These are phyloP conservation scores for Capitulum mitella DNA, from an alignment of 2,888 invertebrate genomes.

Conservation along the genomic window DNA sequence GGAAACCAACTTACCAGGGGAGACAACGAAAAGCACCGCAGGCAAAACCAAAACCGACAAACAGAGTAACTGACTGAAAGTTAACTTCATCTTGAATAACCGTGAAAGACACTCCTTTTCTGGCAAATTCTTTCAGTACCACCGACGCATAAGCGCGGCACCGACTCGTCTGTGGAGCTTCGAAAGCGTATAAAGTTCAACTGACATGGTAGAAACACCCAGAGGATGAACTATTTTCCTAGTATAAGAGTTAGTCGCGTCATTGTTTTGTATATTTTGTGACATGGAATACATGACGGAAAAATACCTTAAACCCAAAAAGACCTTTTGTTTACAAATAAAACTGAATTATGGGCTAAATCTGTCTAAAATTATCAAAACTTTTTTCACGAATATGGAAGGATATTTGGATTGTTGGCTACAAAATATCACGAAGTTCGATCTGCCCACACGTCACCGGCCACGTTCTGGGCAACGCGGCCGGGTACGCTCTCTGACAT, in stretches of 20 bases:
- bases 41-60: neutral
- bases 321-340: neutral
- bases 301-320: too few relatives aligned
- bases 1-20: neutral
- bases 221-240: neutral
- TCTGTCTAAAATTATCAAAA: neutral
- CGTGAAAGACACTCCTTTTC: neutral
- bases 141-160: neutral
- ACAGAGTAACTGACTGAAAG: neutral
- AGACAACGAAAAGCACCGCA: neutral
- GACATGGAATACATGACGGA: neutral
- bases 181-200: neutral
- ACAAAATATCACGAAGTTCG: neutral
- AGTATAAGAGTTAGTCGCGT: neutral
- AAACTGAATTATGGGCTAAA: neutral
- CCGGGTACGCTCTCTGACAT: neutral
- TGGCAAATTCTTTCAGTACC: neutral
- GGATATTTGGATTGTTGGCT: neutral
- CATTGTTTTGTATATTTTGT: neutral
- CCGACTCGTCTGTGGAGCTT: neutral
- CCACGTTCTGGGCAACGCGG: neutral
- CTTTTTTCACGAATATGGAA: neutral
- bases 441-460: constrained; percentile 4
- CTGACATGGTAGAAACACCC: neutral
- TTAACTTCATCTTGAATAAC: neutral